Percentiles rank a stretch among this genome's conserved stretches.
Evolutionary conservation across 1,140 invertebrate species (phyloP).

Genomic region (Diuraphis noxia): DNA sequence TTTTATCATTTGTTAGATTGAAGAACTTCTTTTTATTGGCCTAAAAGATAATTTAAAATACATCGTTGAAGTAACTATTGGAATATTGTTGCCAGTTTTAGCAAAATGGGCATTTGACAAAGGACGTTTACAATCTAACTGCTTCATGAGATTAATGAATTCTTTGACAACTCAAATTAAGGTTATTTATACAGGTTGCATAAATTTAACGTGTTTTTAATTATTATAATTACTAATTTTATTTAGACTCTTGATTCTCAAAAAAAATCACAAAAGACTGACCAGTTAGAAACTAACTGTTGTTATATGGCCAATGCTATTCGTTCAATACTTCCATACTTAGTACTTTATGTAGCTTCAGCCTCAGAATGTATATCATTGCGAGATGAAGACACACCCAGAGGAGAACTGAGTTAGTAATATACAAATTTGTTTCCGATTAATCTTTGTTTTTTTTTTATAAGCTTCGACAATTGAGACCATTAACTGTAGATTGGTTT

Average conservation of each 20-base stretch:
- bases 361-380: constrained; percentile 57
- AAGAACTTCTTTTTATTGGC: constrained; percentile 65
- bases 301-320: constrained; percentile 60
- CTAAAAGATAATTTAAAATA: constrained; percentile 64
- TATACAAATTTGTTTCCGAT: not conserved
- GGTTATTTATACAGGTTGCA: constrained; percentile 40
- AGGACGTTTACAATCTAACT: constrained; percentile 62
- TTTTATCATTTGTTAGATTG: constrained; percentile 61
- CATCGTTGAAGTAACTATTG: constrained; percentile 63
- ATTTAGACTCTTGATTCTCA: constrained; percentile 28
- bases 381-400: not conserved
- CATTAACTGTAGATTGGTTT: no score
- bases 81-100: constrained; percentile 64
- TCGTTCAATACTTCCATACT: constrained; percentile 63
- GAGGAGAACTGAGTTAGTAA: constrained; percentile 41
- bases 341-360: constrained; percentile 62
- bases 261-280: constrained; percentile 54
- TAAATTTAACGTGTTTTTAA: not conserved
- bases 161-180: constrained; percentile 55
- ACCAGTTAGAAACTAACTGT: constrained; percentile 56
- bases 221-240: constrained; percentile 1
- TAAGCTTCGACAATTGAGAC: no score
- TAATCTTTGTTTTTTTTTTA: not conserved
- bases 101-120: constrained; percentile 70
- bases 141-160: constrained; percentile 59